Percentiles rank a stretch among this genome's conserved stretches.
Evolutionary conservation across 1,140 invertebrate genomes (phyloP).

Genomic region (Nixonia krombeini): DNA sequence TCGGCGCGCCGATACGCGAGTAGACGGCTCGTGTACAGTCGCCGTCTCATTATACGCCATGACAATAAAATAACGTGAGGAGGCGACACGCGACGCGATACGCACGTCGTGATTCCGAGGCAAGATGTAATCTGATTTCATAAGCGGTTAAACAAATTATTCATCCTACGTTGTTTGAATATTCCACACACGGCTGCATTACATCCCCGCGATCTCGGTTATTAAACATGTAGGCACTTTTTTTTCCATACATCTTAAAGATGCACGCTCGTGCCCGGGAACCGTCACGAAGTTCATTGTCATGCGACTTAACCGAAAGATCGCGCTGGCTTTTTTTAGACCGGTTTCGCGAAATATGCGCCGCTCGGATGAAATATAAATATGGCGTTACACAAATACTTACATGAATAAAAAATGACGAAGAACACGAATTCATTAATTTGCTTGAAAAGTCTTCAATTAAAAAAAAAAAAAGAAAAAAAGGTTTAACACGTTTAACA

Average conservation of each 20-base stretch:
- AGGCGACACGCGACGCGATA: constrained; percentile 9
- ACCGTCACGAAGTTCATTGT: not conserved
- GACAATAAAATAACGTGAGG: constrained; percentile 18
- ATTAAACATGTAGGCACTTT: not conserved
- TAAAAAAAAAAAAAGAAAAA: too few relatives aligned
- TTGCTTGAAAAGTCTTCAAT: too few relatives aligned
- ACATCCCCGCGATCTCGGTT: not conserved
- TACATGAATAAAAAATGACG: too few relatives aligned
- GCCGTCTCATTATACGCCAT: constrained; percentile 12
- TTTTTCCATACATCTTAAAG: not conserved
- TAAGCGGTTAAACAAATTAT: constrained; percentile 24
- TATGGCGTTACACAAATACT: too few relatives aligned
- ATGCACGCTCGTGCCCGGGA: too few relatives aligned
- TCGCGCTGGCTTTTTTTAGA: too few relatives aligned
- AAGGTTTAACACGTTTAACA: too few relatives aligned
- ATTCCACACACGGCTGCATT: not conserved
- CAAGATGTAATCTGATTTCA: constrained; percentile 20
- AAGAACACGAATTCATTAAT: too few relatives aligned
- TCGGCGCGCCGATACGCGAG: not conserved
- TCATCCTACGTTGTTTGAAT: constrained; percentile 12
- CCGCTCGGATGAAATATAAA: too few relatives aligned
- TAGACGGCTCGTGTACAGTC: not conserved
- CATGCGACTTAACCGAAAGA: not conserved
- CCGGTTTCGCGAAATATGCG: too few relatives aligned
- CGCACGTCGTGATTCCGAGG: not conserved